Conservation (phyloP, 1,140 invertebrate genomes). For the Euura saliciscinereae region DNA sequence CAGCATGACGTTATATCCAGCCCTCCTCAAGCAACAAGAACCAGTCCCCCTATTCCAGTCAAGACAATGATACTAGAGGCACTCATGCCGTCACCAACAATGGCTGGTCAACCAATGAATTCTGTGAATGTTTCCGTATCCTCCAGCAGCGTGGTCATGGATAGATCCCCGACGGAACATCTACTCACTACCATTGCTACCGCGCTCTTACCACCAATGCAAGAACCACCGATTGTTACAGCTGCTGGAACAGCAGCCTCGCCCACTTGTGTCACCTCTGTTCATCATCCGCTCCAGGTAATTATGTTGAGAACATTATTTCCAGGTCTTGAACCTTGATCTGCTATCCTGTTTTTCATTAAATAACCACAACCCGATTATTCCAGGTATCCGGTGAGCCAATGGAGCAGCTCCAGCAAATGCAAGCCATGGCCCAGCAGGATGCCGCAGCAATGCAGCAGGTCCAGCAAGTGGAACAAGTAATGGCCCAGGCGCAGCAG, state of each 20-base stretch:
- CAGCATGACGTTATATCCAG: slow-evolving; percentile 41
- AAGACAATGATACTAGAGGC: slow-evolving; percentile 61
- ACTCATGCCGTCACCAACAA: slow-evolving; percentile 54
- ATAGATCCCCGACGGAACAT: slow-evolving; percentile 65
- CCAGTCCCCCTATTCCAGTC: slow-evolving; percentile 54
- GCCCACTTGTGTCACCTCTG: neutral
- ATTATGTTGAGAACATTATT: neutral
- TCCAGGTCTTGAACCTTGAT: no score
- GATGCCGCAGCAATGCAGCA: slow-evolving; percentile 53
- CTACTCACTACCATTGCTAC: slow-evolving; percentile 57
- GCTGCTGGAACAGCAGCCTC: slow-evolving; percentile 29
- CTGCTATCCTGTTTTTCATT: no score
- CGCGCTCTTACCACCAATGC: slow-evolving; percentile 57
- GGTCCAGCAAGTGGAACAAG: slow-evolving; percentile 56
- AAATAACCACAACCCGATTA: neutral
- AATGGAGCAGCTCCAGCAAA: slow-evolving; percentile 42
- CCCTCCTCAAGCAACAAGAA: slow-evolving; percentile 42
- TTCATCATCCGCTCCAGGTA: neutral
- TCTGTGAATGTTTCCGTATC: slow-evolving; percentile 42
- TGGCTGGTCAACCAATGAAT: slow-evolving; percentile 42
- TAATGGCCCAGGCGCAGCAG: slow-evolving; percentile 52
- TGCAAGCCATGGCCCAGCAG: slow-evolving; percentile 41
- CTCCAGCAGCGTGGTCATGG: slow-evolving; percentile 47
- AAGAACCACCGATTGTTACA: slow-evolving; percentile 64
- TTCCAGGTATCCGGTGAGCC: slow-evolving; percentile 36